Conservation (phyloP, 1,140 invertebrate species). For the Nomia melanderi region DNA sequence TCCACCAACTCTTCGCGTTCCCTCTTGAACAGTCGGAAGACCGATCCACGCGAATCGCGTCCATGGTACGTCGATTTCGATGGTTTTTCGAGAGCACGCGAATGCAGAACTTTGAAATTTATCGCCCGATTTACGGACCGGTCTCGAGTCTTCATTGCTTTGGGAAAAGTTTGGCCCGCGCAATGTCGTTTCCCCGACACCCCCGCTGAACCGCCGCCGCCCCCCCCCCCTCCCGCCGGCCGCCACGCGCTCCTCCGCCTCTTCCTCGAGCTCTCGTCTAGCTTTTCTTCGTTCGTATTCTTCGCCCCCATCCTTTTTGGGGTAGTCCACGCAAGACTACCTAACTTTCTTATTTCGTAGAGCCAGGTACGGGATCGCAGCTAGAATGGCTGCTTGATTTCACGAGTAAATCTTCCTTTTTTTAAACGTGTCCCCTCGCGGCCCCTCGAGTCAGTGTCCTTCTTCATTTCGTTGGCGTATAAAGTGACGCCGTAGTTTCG, state of each 20-base stretch:
- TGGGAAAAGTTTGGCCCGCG: constrained; percentile 50
- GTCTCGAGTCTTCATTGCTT: constrained; percentile 59
- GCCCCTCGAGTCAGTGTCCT: neutral
- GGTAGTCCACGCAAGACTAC: neutral
- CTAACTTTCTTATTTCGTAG: constrained; percentile 38
- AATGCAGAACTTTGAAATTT: constrained; percentile 61
- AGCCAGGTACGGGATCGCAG: neutral
- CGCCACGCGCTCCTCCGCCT: neutral
- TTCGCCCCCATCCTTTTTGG: neutral
- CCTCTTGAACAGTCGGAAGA: too few relatives aligned
- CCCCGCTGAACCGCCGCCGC: too few relatives aligned
- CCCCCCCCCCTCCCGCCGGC: too few relatives aligned
- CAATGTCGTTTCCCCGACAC: constrained; percentile 30
- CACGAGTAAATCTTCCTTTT: constrained; percentile 4
- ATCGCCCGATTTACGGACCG: constrained; percentile 58
- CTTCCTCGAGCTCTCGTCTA: neutral
- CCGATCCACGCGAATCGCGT: neutral
- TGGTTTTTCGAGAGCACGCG: constrained; percentile 44
- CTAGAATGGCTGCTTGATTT: constrained; percentile 13
- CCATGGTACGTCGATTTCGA: constrained; percentile 44
- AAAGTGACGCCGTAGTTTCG: constrained; percentile 51
- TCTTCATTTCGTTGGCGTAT: constrained; percentile 12
- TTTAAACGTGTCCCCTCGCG: neutral
- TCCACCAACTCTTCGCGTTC: neutral
- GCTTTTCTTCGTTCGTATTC: neutral